Base-by-base conservation (phyloP, 2,888 invertebrate species). In the Tupiocoris notatus region DNA sequence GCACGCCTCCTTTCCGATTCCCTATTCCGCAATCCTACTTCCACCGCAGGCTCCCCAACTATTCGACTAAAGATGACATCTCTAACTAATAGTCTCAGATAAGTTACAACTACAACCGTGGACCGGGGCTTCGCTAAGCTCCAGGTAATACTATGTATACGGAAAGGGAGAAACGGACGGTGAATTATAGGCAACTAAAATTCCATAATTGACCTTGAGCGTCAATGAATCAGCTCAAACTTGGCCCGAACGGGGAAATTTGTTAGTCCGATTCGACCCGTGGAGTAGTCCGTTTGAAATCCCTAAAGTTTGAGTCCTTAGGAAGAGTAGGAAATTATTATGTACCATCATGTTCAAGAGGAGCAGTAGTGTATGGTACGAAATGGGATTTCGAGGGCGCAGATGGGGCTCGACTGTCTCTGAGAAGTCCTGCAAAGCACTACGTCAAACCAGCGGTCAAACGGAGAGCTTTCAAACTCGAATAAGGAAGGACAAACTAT, bases 391-490 rank as follows among this genome's bases (percentile, higher is more conserved):
- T 39, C 12, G 3, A 39, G 39, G 3, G 39, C 6, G 6, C 39
- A 39, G 39, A 39, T 39, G 39, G 3, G 39, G 39, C 39, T 12
- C 6, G 6, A 39, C 3, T 39, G 6, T 39, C 39, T 39, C 12
- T 39, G 39, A 39, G 3, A n/a, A 39, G 6, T 39, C 39, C 39
- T 3, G n/a, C n/a, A n/a, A n/a, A n/a, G 61, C 73, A 62, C 25
- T 73, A 73, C 58, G 63, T 73, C 73, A 73, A 39, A 23, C 16
- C 39, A 22, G 62, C 73, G 73, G 73, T 73, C 73, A 73, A 73
- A 61, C 73, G 25, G 56, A 22, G 62, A 63, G 63, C 56, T 25
- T 39, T 73, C 39, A 73, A 73, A 73, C 73, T 73, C 62, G 61
- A 73, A 73, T 73, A 73, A 73, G 73, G 73, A 73, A 54, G 73